Percentiles rank a stretch among this genome's conserved stretches.
phyloP scores from a whole-genome alignment of 2,113 vertebrate species.

The Chrysochloris asiatica region DNA sequence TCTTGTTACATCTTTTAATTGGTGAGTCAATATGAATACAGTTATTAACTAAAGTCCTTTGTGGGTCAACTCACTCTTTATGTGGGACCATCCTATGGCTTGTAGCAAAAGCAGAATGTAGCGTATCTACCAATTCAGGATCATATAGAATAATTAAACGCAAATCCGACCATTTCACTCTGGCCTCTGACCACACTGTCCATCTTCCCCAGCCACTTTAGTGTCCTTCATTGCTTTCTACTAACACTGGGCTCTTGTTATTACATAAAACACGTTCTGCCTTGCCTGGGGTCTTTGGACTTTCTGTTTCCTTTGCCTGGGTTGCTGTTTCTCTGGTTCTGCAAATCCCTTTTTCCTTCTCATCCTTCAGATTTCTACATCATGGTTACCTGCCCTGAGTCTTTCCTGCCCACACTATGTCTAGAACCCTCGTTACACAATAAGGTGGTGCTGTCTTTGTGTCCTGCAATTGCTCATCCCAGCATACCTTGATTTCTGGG shows the following conservation, averaged over 20 bases:
- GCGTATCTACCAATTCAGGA: not conserved
- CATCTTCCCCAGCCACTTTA: not conserved
- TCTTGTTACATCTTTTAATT: not conserved
- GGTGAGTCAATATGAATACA: not conserved
- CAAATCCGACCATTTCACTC: not conserved
- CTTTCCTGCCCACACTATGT: not conserved
- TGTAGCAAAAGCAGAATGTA: not conserved
- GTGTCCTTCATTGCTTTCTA: not conserved
- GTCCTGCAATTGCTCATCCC: not conserved
- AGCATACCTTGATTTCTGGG: not conserved
- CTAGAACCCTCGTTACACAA: not conserved
- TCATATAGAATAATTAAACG: not conserved
- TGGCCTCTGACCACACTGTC: not conserved
- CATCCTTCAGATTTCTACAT: not conserved
- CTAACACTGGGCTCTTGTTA: not conserved
- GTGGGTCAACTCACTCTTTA: not conserved
- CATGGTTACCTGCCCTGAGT: not conserved
- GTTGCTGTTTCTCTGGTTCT: not conserved
- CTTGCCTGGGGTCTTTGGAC: not conserved
- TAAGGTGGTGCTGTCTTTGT: not conserved
- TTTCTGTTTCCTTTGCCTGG: not conserved
- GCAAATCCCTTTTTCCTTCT: not conserved
- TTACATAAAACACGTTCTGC: not conserved
- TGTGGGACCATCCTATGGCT: not conserved
- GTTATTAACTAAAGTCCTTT: not conserved